Conservation (phyloP, 1,140 invertebrate genomes). For the Protaetia brevitarsis region DNA sequence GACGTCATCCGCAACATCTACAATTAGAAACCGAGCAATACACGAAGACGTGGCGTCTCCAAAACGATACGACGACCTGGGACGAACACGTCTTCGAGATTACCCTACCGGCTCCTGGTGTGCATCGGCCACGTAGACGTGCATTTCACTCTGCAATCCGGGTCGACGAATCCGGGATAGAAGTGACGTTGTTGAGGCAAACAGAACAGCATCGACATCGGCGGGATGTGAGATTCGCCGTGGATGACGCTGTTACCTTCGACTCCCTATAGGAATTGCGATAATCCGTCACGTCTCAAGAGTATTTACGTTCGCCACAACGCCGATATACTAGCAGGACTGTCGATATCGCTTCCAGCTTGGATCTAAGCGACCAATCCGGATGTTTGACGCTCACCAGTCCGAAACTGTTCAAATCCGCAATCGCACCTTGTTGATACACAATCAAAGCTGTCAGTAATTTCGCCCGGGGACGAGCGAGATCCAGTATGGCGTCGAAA, state of each 20-base stretch:
- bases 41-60: constrained; percentile 80
- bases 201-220: constrained; percentile 63
- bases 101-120: constrained; percentile 71
- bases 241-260: constrained; percentile 45
- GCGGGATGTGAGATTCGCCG: constrained; percentile 44
- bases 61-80: constrained; percentile 81
- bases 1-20: constrained; percentile 75
- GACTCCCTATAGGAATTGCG: constrained; percentile 52
- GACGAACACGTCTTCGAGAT: constrained; percentile 90
- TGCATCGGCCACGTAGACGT: constrained; percentile 84
- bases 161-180: constrained; percentile 58
- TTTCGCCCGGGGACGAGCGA: constrained; percentile 43
- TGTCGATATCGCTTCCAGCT: constrained; percentile 71
- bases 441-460: constrained; percentile 75
- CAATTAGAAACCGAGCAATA: constrained; percentile 72
- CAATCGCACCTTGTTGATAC: constrained; percentile 76
- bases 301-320: constrained; percentile 82
- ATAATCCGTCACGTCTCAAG: constrained; percentile 71
- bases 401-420: constrained; percentile 77
- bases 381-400: constrained; percentile 83
- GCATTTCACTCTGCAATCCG: constrained; percentile 72
- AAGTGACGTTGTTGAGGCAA: constrained; percentile 82
- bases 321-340: constrained; percentile 86
- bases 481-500: constrained; percentile 33
- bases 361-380: constrained; percentile 80